These are phyloP conservation scores for Ferrisia virgata DNA, from an alignment of 2,888 invertebrate genomes.

Conservation along the genomic window DNA sequence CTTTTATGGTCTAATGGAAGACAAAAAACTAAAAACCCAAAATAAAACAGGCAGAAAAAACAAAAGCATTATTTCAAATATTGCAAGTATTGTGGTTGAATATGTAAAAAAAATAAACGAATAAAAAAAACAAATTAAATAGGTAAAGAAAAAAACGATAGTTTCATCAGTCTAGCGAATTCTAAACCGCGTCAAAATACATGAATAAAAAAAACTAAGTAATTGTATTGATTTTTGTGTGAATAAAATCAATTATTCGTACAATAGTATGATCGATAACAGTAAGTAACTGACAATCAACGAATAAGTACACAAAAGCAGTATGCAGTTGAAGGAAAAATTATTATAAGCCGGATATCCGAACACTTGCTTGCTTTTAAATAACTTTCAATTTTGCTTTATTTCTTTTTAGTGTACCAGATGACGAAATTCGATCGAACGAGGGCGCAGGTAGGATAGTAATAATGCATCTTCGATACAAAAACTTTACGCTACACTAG, in stretches of 20 bases:
- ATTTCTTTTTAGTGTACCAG: too few species aligned
- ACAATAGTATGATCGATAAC: too few species aligned
- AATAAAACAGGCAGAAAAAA: not conserved
- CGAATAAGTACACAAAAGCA: not conserved
- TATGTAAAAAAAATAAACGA: not conserved
- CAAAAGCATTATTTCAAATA: not conserved
- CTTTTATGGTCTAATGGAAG: not conserved
- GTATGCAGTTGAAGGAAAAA: not conserved
- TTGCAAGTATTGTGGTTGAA: not conserved
- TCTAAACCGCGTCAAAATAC: not conserved
- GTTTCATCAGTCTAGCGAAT: not conserved
- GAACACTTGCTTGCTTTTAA: too few species aligned
- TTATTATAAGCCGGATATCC: too few species aligned
- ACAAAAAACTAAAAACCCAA: not conserved
- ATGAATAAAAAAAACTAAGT: not conserved
- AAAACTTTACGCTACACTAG: conserved; percentile 34
- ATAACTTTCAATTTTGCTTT: too few species aligned
- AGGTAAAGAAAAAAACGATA: not conserved
- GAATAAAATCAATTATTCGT: too few species aligned
- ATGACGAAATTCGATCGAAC: too few species aligned
- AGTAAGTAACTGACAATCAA: not conserved
- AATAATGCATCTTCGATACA: too few species aligned
- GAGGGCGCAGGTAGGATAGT: too few species aligned
- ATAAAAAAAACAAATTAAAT: not conserved
- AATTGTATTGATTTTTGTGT: too few species aligned